Evolutionary conservation across 2,888 invertebrate species (phyloP).

Genomic region (Dryobotodes eremita): DNA sequence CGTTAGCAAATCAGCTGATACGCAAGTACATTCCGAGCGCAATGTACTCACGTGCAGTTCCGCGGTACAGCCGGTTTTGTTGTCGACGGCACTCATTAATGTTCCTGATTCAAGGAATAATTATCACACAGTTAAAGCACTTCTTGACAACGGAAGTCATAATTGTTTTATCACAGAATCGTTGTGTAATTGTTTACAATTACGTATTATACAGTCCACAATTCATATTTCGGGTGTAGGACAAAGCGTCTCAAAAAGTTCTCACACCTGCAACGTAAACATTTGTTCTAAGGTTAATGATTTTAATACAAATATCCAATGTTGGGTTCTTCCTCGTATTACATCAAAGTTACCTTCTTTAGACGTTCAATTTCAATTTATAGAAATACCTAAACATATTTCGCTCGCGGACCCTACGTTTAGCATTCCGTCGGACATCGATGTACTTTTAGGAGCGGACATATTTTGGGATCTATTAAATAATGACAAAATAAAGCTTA

Average conservation of each 20-base stretch:
- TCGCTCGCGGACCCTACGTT: too few species aligned
- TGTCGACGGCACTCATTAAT: too few species aligned
- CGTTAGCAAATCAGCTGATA: too few species aligned
- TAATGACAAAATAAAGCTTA: slow-evolving; percentile 11
- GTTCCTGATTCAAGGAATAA: background rate
- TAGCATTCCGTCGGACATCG: too few species aligned
- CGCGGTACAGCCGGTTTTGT: too few species aligned
- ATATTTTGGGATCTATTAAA: slow-evolving; percentile 2
- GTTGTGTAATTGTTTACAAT: slow-evolving; percentile 29
- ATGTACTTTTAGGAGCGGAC: too few species aligned
- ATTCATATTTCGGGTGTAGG: too few species aligned
- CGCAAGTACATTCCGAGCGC: too few species aligned
- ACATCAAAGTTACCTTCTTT: slow-evolving; percentile 18
- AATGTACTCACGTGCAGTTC: too few species aligned
- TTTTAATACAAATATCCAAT: slow-evolving; percentile 15
- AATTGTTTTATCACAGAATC: slow-evolving; percentile 23
- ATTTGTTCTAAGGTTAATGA: too few species aligned
- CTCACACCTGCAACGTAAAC: too few species aligned
- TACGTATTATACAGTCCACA: background rate
- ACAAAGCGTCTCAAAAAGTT: too few species aligned
- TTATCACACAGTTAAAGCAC: slow-evolving; percentile 36
- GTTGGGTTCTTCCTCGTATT: slow-evolving; percentile 12
- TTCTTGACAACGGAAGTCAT: slow-evolving; percentile 36
- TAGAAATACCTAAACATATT: background rate
- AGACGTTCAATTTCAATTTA: slow-evolving; percentile 2